phyloP scores from a whole-genome alignment of 2,113 vertebrate genomes.

The Progne subis region DNA sequence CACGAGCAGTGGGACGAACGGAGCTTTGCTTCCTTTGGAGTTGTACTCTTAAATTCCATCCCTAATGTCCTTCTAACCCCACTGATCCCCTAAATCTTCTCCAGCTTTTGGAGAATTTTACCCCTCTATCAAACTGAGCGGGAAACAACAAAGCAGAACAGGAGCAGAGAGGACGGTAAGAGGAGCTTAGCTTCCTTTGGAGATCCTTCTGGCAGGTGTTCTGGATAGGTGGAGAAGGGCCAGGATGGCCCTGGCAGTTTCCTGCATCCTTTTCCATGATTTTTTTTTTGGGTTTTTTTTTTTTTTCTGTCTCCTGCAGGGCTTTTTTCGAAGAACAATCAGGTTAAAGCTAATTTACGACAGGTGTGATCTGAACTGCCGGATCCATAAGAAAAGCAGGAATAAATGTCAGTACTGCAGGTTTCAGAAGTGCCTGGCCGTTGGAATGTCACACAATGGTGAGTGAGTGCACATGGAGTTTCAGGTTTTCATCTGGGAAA shows the following conservation, averaged over 20 bases:
- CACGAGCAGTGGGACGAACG: rapidly evolving
- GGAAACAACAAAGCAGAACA: neutral
- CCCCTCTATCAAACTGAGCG: rapidly evolving
- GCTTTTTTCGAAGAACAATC: conserved; percentile 96
- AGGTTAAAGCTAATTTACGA: conserved; percentile 95
- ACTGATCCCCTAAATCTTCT: neutral
- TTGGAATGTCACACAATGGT: conserved; percentile 99
- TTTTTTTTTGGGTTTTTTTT: neutral
- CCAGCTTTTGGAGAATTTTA: neutral
- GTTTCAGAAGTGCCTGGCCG: conserved; percentile 97
- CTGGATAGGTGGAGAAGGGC: neutral
- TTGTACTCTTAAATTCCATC: neutral
- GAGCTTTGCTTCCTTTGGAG: neutral
- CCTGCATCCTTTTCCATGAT: neutral
- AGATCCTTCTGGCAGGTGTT: neutral
- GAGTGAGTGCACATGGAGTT: conserved; percentile 67
- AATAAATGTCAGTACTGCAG: conserved; percentile 99
- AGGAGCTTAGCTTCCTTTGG: neutral
- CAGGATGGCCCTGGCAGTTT: neutral
- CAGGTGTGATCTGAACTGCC: conserved; percentile 93
- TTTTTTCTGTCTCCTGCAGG: conserved; percentile 68
- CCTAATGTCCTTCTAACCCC: neutral
- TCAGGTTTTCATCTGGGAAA: neutral
- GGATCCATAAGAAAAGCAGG: conserved; percentile 97
- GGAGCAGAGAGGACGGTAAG: neutral